Evolutionary conservation across 2,888 invertebrate species (phyloP).

Genomic region (Bembecia ichneumoniformis): DNA sequence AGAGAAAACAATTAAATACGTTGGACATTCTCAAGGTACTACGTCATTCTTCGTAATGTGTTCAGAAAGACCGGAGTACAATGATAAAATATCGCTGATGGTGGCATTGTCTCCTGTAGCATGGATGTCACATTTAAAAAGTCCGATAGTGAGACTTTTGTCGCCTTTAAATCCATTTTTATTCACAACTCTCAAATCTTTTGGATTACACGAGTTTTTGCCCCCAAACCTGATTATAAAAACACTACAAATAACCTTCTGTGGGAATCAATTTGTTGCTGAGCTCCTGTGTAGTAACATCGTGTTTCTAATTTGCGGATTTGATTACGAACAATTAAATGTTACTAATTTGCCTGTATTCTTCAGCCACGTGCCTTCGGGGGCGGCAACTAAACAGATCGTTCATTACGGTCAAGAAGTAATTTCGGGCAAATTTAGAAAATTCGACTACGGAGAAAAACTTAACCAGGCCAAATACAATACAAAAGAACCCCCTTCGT

Average conservation of each 20-base stretch:
- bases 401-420: slow-evolving; percentile 25
- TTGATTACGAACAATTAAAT: slow-evolving; percentile 18
- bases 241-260: not conserved
- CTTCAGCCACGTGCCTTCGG: slow-evolving; percentile 29
- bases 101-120: slow-evolving; percentile 75
- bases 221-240: not conserved
- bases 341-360: slow-evolving; percentile 11
- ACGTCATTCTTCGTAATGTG: slow-evolving; percentile 75
- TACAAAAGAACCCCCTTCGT: slow-evolving; percentile 15
- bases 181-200: not conserved
- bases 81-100: slow-evolving; percentile 70
- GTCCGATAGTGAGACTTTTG: slow-evolving; percentile 16
- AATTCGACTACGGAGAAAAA: slow-evolving; percentile 19
- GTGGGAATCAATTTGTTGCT: not conserved
- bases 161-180: slow-evolving; percentile 1
- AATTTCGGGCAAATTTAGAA: slow-evolving; percentile 16
- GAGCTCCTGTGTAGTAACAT: slow-evolving; percentile 5
- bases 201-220: slow-evolving; percentile 2
- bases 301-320: slow-evolving; percentile 13
- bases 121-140: slow-evolving; percentile 55
- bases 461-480: slow-evolving; percentile 17
- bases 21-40: slow-evolving; percentile 83
- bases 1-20: slow-evolving; percentile 71
- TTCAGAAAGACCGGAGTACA: slow-evolving; percentile 71
- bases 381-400: slow-evolving; percentile 53